Conservation (phyloP, 2,113 vertebrate species). For the Onychostoma macrolepis region DNA sequence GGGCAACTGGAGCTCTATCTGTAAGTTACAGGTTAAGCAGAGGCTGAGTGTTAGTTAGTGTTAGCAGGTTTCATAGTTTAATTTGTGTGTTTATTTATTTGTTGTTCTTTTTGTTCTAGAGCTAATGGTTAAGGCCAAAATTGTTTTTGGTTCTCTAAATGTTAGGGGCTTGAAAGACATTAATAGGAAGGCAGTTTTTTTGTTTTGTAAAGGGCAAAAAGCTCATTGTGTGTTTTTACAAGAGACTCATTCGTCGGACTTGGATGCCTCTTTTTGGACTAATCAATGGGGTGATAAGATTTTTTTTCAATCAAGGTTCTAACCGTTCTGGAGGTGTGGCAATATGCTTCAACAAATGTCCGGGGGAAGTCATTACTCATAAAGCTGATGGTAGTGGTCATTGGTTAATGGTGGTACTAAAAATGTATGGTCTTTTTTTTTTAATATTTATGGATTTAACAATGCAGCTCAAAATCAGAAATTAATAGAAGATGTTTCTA, state of each 20-base stretch:
- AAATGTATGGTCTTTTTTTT: not conserved
- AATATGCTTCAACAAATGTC: not conserved
- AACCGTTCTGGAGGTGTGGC: not conserved
- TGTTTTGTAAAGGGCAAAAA: slow-evolving; percentile 2
- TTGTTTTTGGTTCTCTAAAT: not conserved
- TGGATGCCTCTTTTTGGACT: not conserved
- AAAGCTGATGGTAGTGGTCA: not conserved
- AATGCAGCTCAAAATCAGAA: not conserved
- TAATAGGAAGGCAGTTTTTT: not conserved
- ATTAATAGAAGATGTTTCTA: not conserved
- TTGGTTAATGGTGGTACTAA: not conserved
- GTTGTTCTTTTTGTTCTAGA: not conserved
- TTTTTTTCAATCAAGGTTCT: not conserved
- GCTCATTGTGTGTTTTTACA: not conserved
- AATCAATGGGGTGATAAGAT: not conserved
- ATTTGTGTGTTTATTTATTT: not conserved
- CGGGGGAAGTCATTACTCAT: not conserved
- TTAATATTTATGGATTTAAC: not conserved
- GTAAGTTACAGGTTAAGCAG: not conserved
- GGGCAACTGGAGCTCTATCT: not conserved
- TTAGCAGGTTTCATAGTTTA: not conserved
- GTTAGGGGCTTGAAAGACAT: slow-evolving; percentile 4
- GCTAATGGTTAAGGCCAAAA: not conserved
- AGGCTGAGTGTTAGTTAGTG: too few relatives aligned
- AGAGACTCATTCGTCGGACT: not conserved